Percentiles rank a stretch among this genome's conserved stretches.
Conservation (phyloP, 1,140 invertebrate species). For the Lepidurus couesii region DNA sequence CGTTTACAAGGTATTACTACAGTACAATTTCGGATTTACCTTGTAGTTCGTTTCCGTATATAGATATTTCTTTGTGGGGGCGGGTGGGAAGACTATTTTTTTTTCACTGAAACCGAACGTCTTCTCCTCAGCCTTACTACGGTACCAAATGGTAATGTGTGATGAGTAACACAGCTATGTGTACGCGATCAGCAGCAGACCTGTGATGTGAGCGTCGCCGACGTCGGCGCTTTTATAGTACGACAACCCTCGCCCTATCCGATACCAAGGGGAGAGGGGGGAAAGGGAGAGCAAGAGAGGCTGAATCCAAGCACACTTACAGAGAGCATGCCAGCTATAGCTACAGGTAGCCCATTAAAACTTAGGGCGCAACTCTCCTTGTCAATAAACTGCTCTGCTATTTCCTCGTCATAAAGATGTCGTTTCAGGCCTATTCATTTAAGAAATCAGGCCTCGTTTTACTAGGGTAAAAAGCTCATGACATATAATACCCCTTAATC, state of each 20-base stretch:
- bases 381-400: slow-evolving; percentile 1
- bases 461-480: background rate
- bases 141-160: slow-evolving; percentile 2
- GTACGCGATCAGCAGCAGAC: slow-evolving; percentile 8
- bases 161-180: slow-evolving; percentile 9
- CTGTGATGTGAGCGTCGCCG: slow-evolving; percentile 11
- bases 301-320: background rate
- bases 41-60: background rate
- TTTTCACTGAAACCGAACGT: background rate
- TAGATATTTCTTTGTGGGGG: background rate
- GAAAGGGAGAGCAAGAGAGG: background rate
- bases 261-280: background rate
- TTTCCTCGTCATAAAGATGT: background rate
- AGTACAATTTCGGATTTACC: background rate
- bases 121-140: background rate
- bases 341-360: slow-evolving; percentile 22
- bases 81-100: background rate
- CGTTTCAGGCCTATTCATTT: background rate
- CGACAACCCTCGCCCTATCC: background rate
- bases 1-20: background rate
- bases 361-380: slow-evolving; percentile 18
- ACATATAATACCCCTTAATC: too few species aligned
- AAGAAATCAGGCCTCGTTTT: background rate
- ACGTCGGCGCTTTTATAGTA: slow-evolving; percentile 21
- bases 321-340: slow-evolving; percentile 1